These are phyloP conservation scores for Brassicogethes aeneus DNA, from an alignment of 2,888 invertebrate species.

Conservation along the genomic window DNA sequence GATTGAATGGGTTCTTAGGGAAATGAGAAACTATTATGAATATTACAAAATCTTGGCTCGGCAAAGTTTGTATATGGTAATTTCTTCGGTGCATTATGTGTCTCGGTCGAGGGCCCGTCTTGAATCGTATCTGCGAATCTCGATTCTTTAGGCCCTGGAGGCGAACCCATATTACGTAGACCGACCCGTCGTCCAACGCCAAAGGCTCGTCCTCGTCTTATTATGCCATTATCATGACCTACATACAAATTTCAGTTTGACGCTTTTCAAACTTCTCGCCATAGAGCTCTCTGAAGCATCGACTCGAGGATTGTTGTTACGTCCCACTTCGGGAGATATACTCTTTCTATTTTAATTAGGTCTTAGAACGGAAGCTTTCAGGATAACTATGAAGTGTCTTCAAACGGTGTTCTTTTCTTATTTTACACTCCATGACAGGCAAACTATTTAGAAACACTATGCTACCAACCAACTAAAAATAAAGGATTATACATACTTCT, in stretches of 20 bases:
- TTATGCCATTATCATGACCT: slow-evolving; percentile 20
- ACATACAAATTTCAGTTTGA: slow-evolving; percentile 14
- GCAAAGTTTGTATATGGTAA: slow-evolving; percentile 32
- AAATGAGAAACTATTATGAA: slow-evolving; percentile 35
- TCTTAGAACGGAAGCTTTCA: no score
- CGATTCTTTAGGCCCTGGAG: slow-evolving; percentile 24
- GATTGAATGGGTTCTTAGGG: slow-evolving; percentile 27
- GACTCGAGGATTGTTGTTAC: background rate
- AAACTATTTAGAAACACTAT: no score
- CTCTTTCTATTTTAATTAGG: background rate
- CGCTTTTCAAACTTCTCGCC: background rate
- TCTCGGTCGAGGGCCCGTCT: slow-evolving; percentile 23
- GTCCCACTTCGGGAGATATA: background rate
- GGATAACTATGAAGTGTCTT: no score
- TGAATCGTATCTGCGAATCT: slow-evolving; percentile 36
- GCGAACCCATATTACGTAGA: slow-evolving; percentile 19
- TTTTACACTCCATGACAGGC: no score
- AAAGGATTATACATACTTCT: no score
- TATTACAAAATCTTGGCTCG: slow-evolving; percentile 30
- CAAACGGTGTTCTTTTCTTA: no score
- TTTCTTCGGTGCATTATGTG: slow-evolving; percentile 34
- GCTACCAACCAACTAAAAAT: no score
- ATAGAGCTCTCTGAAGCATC: background rate
- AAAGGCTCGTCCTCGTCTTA: slow-evolving; percentile 14
- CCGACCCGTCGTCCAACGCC: no score